Conservation (phyloP, 1,140 invertebrate species). For the Anagrus nilaparvatae region DNA sequence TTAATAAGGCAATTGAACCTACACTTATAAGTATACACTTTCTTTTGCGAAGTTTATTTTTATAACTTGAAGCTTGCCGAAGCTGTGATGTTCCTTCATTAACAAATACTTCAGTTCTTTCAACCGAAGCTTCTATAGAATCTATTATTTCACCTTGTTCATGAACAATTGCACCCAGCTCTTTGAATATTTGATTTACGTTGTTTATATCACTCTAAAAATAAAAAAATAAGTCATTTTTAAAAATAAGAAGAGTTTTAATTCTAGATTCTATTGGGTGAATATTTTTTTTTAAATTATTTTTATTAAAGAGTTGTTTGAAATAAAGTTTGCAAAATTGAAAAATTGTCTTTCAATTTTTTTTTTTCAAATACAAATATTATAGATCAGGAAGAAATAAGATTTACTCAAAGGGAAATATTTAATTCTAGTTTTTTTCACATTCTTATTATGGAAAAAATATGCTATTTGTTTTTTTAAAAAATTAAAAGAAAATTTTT, state of each 20-base stretch:
- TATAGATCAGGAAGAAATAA: background rate
- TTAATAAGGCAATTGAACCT: conserved; percentile 52
- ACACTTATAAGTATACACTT: conserved; percentile 67
- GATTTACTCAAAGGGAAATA: background rate
- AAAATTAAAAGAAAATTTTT: conserved; percentile 6
- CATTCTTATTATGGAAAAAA: conserved; percentile 4
- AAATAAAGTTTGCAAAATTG: too few relatives aligned
- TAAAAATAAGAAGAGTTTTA: background rate
- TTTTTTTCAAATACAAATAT: too few relatives aligned
- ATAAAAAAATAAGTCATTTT: conserved; percentile 19
- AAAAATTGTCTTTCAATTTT: too few relatives aligned
- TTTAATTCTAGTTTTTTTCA: background rate
- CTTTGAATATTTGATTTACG: conserved; percentile 98
- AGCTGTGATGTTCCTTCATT: conserved; percentile 72
- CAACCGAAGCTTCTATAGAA: conserved; percentile 93
- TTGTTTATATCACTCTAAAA: conserved; percentile 84
- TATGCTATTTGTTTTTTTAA: background rate
- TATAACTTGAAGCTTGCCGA: conserved; percentile 70
- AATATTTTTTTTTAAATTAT: background rate
- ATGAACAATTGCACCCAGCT: conserved; percentile 90
- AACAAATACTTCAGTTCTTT: conserved; percentile 80
- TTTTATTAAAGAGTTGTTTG: too few relatives aligned
- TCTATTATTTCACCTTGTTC: conserved; percentile 95
- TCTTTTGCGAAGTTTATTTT: conserved; percentile 80
- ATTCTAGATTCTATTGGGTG: too few relatives aligned